Conservation (phyloP, 2,888 invertebrate genomes). For the Pterobdella sp. region DNA sequence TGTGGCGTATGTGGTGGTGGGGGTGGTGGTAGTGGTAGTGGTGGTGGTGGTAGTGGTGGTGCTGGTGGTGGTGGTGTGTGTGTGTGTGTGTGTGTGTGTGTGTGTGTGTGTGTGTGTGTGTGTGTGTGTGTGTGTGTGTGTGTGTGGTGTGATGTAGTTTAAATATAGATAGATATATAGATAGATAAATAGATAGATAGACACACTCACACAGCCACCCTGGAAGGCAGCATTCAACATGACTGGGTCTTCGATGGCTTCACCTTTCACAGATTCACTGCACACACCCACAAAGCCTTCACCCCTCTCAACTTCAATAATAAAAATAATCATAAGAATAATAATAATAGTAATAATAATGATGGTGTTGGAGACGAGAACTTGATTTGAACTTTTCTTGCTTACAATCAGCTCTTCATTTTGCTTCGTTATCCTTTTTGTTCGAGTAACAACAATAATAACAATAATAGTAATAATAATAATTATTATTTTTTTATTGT, state of each 20-base stretch:
- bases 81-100: background rate
- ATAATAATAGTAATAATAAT: conserved; percentile 10
- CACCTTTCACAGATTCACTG: conserved; percentile 98
- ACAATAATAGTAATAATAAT: too few species aligned
- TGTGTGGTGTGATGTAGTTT: too few species aligned
- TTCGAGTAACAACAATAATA: too few species aligned
- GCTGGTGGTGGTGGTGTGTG: background rate
- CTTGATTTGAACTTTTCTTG: too few species aligned
- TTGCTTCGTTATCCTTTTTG: too few species aligned
- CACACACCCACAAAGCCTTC: conserved; percentile 70
- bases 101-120: conserved; percentile 17
- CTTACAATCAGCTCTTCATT: too few species aligned
- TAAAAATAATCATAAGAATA: conserved; percentile 3
- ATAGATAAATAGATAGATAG: too few species aligned
- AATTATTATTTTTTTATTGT: too few species aligned
- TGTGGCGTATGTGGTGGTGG: conserved; percentile 51
- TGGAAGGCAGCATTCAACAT: too few species aligned
- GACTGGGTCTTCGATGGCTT: conserved; percentile 99
- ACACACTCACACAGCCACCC: too few species aligned
- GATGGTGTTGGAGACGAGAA: too few species aligned
- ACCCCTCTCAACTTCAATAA: conserved; percentile 10
- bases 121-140: conserved; percentile 18
- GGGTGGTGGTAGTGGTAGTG: background rate
- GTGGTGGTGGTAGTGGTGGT: background rate
- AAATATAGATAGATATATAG: too few species aligned